Base-by-base conservation (phyloP, 2,113 vertebrate species). In the Spheniscus mendiculus region DNA sequence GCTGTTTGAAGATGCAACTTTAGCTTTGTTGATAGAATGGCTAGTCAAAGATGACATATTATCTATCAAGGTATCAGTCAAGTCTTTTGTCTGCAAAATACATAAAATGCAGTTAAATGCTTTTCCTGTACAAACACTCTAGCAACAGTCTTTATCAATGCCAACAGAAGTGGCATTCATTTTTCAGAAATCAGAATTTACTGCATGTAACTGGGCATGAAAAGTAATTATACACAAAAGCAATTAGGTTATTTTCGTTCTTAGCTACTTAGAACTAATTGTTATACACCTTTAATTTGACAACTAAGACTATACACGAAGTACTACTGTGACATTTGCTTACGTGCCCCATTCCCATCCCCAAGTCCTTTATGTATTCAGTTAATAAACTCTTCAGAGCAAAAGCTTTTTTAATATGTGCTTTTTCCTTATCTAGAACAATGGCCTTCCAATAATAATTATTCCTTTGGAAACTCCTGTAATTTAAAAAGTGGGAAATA, bases 61-160 rank as follows among this genome's bases (percentile, higher is more conserved):
- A 97, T 99, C 99, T 97, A 99, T 97, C 93, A 99, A 97, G 49
- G 99, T 99, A 97, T 98, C 99, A 79, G 99, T 99, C 97, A 99
- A 98, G 96, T 99, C 99, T 95, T 99, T 99, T 18, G 99, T 98
- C 99, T 99, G 98, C 42, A 98, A 98, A 98, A 96, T 12, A 95
- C 13, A 80, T 61, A 92, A 96, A 84, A 83, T 12, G 25, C 20
- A 61, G 34, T 96, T 89, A 85, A 65, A 81, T 21, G 15, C 11
- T 89, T 49, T 78, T 79, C 12, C 53, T 65, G 10, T 69, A 62
- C 11, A 88, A 44, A 45, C 11, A 26, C 15, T 56, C 14, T 10
- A 40, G 47, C 62, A 83, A 90, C 27, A 89, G 16, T 63, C 76
- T 85, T 81, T 50, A 66, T 42, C 20, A n/a, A 17, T 36, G 38